phyloP scores from a whole-genome alignment of 2,113 vertebrate genomes.

The Solenodon paradoxus region DNA sequence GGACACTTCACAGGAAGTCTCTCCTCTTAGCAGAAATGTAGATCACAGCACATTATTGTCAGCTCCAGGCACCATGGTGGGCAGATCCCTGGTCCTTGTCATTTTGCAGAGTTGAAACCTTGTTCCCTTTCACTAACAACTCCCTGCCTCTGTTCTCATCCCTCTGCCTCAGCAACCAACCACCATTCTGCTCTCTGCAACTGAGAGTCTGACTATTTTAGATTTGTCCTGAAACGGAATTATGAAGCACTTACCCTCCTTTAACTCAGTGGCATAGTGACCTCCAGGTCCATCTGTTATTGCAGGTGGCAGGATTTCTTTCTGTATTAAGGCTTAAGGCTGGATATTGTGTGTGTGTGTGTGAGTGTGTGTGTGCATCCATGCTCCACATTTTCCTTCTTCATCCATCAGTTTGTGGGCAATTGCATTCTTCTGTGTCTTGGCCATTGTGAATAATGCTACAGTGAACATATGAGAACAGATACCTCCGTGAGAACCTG shows the following conservation, averaged over 20 bases:
- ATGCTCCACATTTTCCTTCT: not conserved
- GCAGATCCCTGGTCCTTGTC: not conserved
- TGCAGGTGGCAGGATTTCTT: not conserved
- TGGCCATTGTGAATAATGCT: no score
- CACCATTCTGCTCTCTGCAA: not conserved
- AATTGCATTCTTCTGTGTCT: no score
- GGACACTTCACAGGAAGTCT: not conserved
- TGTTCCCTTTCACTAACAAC: not conserved
- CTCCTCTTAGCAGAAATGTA: not conserved
- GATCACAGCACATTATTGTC: not conserved
- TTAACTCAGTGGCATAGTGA: not conserved
- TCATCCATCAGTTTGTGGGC: not conserved
- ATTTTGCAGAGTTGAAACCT: no score
- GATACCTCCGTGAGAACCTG: no score
- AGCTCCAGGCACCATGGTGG: not conserved
- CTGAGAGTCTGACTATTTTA: not conserved
- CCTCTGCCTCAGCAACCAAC: no score
- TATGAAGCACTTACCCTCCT: not conserved
- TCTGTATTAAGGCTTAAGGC: not conserved
- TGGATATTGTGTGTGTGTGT: not conserved
- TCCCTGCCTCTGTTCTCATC: not conserved
- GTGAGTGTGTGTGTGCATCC: no score
- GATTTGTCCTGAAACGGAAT: not conserved
- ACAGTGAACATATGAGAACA: no score
- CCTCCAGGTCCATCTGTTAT: not conserved